A percentile compares a stretch with the other conserved stretches of the same genome.
These are phyloP conservation scores for Euwallacea fornicatus DNA, from an alignment of 1,140 invertebrate genomes.

Conservation along the genomic window DNA sequence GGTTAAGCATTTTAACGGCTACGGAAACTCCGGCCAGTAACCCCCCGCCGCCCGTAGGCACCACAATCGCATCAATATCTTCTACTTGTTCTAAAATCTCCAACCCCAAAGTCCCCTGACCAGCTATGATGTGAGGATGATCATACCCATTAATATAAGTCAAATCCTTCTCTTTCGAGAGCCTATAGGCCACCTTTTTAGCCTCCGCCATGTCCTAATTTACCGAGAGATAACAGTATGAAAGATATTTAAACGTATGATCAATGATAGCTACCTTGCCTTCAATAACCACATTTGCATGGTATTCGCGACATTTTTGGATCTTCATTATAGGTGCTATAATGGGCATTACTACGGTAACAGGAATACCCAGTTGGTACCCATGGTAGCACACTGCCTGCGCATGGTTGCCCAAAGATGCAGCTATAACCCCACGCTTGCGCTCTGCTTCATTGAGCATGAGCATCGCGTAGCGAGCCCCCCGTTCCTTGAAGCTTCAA, in stretches of 20 bases:
- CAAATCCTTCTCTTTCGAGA: conserved; percentile 70
- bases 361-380: conserved; percentile 73
- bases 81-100: conserved; percentile 87
- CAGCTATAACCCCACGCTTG: conserved; percentile 81
- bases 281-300: conserved; percentile 81
- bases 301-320: conserved; percentile 78
- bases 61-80: conserved; percentile 73
- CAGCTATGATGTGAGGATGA: conserved; percentile 90
- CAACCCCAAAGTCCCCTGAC: conserved; percentile 89
- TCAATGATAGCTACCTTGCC: conserved; percentile 57
- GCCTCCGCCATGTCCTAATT: conserved; percentile 78
- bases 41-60: conserved; percentile 89
- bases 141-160: conserved; percentile 93
- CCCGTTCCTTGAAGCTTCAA: conserved; percentile 87
- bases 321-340: conserved; percentile 94
- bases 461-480: conserved; percentile 82
- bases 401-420: conserved; percentile 91
- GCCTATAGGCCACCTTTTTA: conserved; percentile 73
- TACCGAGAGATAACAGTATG: neutral
- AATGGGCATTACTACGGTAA: conserved; percentile 93
- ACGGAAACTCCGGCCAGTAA: conserved; percentile 85
- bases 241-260: neutral
- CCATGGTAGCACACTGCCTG: conserved; percentile 88
- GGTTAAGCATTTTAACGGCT: conserved; percentile 83
- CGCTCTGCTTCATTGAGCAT: conserved; percentile 74